Evolutionary conservation across 1,140 invertebrate genomes (phyloP).

Genomic region (Parasteatoda tepidariorum): DNA sequence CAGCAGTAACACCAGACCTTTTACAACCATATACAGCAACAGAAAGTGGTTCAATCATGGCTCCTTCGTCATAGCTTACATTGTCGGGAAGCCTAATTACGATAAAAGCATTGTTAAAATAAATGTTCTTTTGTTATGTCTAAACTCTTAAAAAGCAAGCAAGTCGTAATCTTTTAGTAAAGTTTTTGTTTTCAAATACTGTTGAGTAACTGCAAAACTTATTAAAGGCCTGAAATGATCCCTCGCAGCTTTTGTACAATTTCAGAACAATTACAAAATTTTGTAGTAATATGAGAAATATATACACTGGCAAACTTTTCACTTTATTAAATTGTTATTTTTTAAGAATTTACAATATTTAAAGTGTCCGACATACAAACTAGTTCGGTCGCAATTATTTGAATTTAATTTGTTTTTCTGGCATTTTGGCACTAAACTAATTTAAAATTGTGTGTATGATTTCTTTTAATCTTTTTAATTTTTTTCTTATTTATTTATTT

Average conservation of each 20-base stretch:
- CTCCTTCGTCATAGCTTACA: conserved; percentile 91
- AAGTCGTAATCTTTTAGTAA: not conserved
- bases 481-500: no score
- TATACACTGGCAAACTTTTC: no score
- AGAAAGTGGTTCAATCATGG: conserved; percentile 89
- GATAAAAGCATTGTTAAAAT: not conserved
- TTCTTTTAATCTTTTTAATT: no score
- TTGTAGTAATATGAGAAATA: no score
- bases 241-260: not conserved
- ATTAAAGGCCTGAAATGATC: not conserved
- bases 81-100: conserved; percentile 83
- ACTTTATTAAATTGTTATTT: no score
- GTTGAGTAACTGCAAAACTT: not conserved
- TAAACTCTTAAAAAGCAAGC: not conserved
- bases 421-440: no score
- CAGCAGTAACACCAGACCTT: conserved; percentile 79
- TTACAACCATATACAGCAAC: conserved; percentile 93
- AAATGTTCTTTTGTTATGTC: not conserved
- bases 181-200: no score
- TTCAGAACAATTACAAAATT: not conserved
- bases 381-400: no score
- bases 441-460: no score
- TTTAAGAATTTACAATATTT: no score
- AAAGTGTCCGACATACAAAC: no score
- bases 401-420: no score